Evolutionary conservation across 2,797 vertebrate genomes (phyloP), one percentile per base, ranked within the genome.

Genomic region (Neomorphus geoffroyi): DNA sequence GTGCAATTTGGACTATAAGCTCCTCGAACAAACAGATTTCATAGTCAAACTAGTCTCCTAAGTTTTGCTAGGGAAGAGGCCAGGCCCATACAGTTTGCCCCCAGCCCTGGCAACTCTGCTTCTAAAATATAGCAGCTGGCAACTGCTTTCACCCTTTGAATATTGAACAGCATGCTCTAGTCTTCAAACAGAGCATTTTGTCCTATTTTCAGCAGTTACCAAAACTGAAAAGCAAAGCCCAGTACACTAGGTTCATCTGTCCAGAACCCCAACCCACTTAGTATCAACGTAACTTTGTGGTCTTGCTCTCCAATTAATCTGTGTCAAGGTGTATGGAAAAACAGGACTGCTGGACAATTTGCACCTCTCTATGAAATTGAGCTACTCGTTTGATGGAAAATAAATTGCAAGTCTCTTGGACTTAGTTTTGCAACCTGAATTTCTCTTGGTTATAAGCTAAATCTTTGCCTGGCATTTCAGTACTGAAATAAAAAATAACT

Each of bases 311-410:
- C 84, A 60, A 35, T 70, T 90, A 75, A 41, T 54, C 56, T 21
- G 7, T 86, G 80, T 88, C 65, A 78, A 95, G 69, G 58, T 85
- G 53, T 73, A 33, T 58, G 58, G 62, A 86, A 72, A 90, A 90
- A 90, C 0, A 0, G 56, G 80, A 70, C 67, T 86, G 58, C 62
- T 75, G 53, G 80, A 88, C 45, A 77, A 54, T 27, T 73, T 12
- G 4, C 74, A 65, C 35, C 67, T 83, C 46, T 56, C 61, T 74
- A 4, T 57, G 48, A 91, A 82, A 81, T 9, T 2, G 12, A 61
- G 35, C 54, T 90, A 45, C 70, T 93, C 64, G 8, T 87, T 90
- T 87, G 85, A 84, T 84, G 72, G 84, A 82, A 90, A 78, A 58
- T 27, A 57, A 35, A 72, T 58, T 54, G 43, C 66, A 75, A 30